phyloP scores from a whole-genome alignment of 2,797 vertebrate genomes.

The Melanotaenia nigrans region DNA sequence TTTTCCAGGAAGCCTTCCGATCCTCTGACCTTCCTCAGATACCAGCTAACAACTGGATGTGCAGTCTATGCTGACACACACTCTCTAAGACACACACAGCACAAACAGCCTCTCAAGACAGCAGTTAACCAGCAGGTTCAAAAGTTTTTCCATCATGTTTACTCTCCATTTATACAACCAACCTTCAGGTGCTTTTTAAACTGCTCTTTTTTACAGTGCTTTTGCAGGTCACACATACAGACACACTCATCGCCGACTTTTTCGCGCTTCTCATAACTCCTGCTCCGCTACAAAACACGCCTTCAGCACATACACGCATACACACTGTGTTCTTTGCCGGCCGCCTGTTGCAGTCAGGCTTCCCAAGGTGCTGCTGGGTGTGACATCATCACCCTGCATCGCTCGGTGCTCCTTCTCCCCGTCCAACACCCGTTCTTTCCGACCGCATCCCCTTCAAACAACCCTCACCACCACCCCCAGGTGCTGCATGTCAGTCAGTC shows the following conservation, averaged over 20 bases:
- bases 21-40: constrained; percentile 73
- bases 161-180: constrained; percentile 76
- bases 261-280: constrained; percentile 35
- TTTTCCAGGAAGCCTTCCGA: constrained; percentile 73
- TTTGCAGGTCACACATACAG: constrained; percentile 64
- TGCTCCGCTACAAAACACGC: constrained; percentile 33
- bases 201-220: constrained; percentile 76
- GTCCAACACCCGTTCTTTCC: constrained; percentile 1
- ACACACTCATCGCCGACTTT: constrained; percentile 40
- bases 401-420: constrained; percentile 65
- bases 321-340: constrained; percentile 73
- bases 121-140: constrained; percentile 76
- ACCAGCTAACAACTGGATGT: constrained; percentile 72
- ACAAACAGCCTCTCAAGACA: constrained; percentile 50
- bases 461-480: constrained; percentile 41
- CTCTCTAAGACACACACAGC: constrained; percentile 28
- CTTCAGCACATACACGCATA: constrained; percentile 45
- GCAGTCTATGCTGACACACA: constrained; percentile 40
- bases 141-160: constrained; percentile 65
- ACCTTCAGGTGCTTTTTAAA: constrained; percentile 81
- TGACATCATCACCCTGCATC: constrained; percentile 62
- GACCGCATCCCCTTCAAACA: background rate
- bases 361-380: constrained; percentile 55
- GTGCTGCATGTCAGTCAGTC: constrained; percentile 84
- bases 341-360: constrained; percentile 67